These are phyloP conservation scores for Periophthalmus magnuspinnatus DNA, from an alignment of 2,797 vertebrate genomes.

Conservation along the genomic window DNA sequence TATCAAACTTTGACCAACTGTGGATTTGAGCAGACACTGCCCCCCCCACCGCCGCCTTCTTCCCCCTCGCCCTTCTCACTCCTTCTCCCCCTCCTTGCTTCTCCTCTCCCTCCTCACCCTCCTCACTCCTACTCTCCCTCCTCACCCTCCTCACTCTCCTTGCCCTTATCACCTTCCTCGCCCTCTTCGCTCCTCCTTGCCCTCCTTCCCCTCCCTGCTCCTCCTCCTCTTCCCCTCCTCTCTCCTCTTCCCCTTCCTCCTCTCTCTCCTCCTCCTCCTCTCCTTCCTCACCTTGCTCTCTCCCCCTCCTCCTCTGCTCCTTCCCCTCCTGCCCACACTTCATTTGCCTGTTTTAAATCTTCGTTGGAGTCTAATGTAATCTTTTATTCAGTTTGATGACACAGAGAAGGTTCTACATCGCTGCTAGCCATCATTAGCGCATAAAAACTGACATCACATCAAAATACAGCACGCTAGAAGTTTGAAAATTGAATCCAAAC, in stretches of 20 bases:
- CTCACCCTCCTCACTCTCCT: too few relatives aligned
- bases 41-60: not conserved
- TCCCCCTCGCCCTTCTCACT: too few relatives aligned
- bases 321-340: conserved; percentile 14
- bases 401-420: conserved; percentile 24
- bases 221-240: too few relatives aligned
- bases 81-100: not conserved
- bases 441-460: conserved; percentile 31
- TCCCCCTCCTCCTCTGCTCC: not conserved
- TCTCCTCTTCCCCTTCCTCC: too few relatives aligned
- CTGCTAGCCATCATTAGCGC: conserved; percentile 48
- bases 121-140: too few relatives aligned
- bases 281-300: too few relatives aligned
- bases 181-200: too few relatives aligned
- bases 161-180: too few relatives aligned
- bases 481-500: conserved; percentile 18
- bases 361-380: conserved; percentile 30
- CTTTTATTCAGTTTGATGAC: conserved; percentile 56
- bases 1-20: conserved; percentile 7
- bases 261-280: too few relatives aligned
- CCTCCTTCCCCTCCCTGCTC: too few relatives aligned
- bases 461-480: conserved; percentile 21
- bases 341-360: conserved; percentile 40
- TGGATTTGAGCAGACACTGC: not conserved
- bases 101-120: too few relatives aligned